A percentile compares a stretch with the other conserved stretches of the same genome.
phyloP scores from a whole-genome alignment of 2,888 invertebrate species.

The Spodoptera picta region DNA sequence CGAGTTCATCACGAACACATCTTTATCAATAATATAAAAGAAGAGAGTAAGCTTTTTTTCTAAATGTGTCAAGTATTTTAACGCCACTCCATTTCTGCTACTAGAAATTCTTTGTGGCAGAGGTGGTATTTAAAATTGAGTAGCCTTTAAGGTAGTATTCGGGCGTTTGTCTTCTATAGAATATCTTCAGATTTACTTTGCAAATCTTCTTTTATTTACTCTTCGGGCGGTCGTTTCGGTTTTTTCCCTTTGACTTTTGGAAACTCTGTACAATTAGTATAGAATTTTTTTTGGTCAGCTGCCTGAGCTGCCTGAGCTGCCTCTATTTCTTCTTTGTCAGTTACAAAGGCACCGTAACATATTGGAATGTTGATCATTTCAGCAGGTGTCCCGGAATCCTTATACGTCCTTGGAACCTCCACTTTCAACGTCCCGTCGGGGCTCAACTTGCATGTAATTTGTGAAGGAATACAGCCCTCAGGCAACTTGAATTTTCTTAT shows the following conservation, averaged over 20 bases:
- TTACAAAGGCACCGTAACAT: slow-evolving; percentile 5
- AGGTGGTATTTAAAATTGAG: too few relatives aligned
- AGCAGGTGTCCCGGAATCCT: slow-evolving; percentile 63
- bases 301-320: not conserved
- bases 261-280: slow-evolving; percentile 12
- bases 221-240: too few relatives aligned
- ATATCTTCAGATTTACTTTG: too few relatives aligned
- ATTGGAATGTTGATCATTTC: slow-evolving; percentile 66
- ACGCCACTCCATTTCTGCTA: too few relatives aligned
- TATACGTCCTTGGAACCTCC: slow-evolving; percentile 67
- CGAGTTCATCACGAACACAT: too few relatives aligned
- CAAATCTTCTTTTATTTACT: too few relatives aligned
- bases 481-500: slow-evolving; percentile 78
- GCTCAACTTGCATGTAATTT: slow-evolving; percentile 68
- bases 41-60: too few relatives aligned
- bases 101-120: too few relatives aligned
- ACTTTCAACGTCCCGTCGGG: slow-evolving; percentile 74
- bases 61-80: too few relatives aligned
- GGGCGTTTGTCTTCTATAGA: too few relatives aligned
- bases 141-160: too few relatives aligned
- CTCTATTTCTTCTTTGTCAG: not conserved
- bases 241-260: slow-evolving; percentile 11
- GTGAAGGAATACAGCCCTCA: slow-evolving; percentile 69
- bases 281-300: not conserved
- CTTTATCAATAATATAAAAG: too few relatives aligned